Base-by-base conservation (phyloP, 2,888 invertebrate genomes). In the Kuschelorhynchus macadamiae region DNA sequence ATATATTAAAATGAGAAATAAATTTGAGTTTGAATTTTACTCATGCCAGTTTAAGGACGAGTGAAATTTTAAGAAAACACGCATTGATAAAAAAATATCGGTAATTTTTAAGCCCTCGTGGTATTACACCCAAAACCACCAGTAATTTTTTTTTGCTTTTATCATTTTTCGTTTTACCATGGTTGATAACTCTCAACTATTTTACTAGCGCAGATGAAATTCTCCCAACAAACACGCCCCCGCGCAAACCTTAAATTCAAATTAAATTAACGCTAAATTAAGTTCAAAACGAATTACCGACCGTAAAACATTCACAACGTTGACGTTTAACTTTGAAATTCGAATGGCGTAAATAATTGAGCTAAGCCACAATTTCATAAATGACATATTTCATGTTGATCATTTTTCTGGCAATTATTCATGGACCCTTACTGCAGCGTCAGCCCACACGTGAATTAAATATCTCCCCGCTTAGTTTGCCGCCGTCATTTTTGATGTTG, bases 301-400 rank as follows among this genome's bases (percentile, higher is more conserved):
- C 67, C 70, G 44, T 72, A 70, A 64, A 72, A 74, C 72, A 71
- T 74, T 75, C 74, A 62, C 66, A 74, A 70, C 71, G 73, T 70
- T 74, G 75, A 75, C 75, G 73, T 70, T 57, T 72, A 71, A 71
- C 75, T 74, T 72, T 75, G 75, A 74, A 75, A 76, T 75, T 70
- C 74, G 72, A 75, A 71, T 72, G 75, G 71, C 72, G 71, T 76
- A 73, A 75, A 76, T 76, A 74, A 76, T 76, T 72, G 64, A 75
- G 71, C 53, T 72, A 71, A 72, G 74, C 76, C 76, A 71, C 75
- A 75, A 75, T 76, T 76, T 74, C 76, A 75, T 75, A 76, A 76
- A 76, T 76, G 76, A 76, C 76, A 75, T 75, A 75, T 74, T 72
- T 74, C 75, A 71, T 72, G 75, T 73, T 71, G 73, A 62, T 71